Evolutionary conservation across 2,797 vertebrate species (phyloP).

Genomic region (Macrochelys suwanniensis): DNA sequence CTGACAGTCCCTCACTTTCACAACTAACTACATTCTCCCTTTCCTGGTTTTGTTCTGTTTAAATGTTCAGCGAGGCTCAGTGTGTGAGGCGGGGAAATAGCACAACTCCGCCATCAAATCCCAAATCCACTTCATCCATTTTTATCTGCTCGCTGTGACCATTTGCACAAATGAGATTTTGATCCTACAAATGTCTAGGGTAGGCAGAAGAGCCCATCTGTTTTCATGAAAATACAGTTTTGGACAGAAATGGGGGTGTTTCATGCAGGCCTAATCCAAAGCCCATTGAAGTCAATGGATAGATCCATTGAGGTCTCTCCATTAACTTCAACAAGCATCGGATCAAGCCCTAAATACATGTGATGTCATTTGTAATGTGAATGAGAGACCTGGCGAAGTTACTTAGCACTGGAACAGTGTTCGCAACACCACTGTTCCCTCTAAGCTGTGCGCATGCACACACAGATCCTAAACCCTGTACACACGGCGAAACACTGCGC

Average conservation of each 20-base stretch:
- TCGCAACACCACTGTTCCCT: neutral
- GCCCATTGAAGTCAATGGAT: neutral
- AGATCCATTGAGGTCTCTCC: neutral
- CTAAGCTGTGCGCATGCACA: too few relatives aligned
- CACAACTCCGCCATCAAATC: neutral
- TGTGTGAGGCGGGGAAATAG: neutral
- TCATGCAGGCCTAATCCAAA: neutral
- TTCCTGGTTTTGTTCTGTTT: neutral
- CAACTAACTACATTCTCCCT: neutral
- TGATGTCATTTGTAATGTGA: neutral
- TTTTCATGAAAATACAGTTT: neutral
- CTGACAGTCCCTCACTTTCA: neutral
- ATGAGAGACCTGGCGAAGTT: neutral
- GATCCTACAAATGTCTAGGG: neutral
- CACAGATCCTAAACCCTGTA: too few relatives aligned
- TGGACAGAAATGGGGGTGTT: neutral
- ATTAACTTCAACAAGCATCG: neutral
- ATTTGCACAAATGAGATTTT: neutral
- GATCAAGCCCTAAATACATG: neutral
- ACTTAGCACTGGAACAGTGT: neutral
- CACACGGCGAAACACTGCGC: too few relatives aligned
- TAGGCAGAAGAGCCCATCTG: neutral
- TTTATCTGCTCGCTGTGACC: conserved; percentile 6
- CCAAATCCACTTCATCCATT: conserved; percentile 5
- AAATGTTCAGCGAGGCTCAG: neutral